phyloP scores from a whole-genome alignment of 2,797 vertebrate species.

The Silurus aristotelis region DNA sequence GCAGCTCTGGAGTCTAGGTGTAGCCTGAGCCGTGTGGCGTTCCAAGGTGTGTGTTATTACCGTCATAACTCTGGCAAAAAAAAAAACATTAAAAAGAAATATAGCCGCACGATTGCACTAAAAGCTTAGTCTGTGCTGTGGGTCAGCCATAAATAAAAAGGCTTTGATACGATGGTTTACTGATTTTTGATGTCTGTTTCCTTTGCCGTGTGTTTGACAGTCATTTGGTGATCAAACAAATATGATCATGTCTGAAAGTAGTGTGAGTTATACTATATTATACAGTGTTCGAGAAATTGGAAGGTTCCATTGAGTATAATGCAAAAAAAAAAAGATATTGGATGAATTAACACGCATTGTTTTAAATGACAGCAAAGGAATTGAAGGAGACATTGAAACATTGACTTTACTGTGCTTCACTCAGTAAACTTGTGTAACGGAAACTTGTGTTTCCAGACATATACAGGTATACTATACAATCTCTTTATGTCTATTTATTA shows the following conservation, averaged over 20 bases:
- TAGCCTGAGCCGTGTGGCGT: conserved; percentile 37
- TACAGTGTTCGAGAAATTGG: background rate
- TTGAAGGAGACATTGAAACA: too few relatives aligned
- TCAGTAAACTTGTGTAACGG: too few relatives aligned
- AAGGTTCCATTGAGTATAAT: background rate
- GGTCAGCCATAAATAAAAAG: conserved; percentile 44
- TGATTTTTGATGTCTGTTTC: background rate
- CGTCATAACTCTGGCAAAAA: conserved; percentile 41
- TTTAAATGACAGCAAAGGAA: too few relatives aligned
- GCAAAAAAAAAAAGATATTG: too few relatives aligned
- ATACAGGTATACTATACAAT: too few relatives aligned
- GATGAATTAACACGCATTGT: too few relatives aligned
- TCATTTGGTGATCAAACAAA: background rate
- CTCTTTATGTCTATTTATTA: too few relatives aligned
- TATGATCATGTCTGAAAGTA: background rate
- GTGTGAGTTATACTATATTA: background rate
- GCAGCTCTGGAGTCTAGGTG: conserved; percentile 23
- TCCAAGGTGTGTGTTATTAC: conserved; percentile 46
- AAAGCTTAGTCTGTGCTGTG: conserved; percentile 44
- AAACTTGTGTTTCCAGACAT: too few relatives aligned
- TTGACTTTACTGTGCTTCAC: too few relatives aligned
- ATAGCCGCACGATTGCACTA: conserved; percentile 39
- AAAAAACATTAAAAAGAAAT: conserved; percentile 51
- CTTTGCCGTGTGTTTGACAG: too few relatives aligned
- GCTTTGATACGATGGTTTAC: conserved; percentile 37